Evolutionary conservation across 2,888 invertebrate species (phyloP).

Genomic region (Epsilonema sp.): DNA sequence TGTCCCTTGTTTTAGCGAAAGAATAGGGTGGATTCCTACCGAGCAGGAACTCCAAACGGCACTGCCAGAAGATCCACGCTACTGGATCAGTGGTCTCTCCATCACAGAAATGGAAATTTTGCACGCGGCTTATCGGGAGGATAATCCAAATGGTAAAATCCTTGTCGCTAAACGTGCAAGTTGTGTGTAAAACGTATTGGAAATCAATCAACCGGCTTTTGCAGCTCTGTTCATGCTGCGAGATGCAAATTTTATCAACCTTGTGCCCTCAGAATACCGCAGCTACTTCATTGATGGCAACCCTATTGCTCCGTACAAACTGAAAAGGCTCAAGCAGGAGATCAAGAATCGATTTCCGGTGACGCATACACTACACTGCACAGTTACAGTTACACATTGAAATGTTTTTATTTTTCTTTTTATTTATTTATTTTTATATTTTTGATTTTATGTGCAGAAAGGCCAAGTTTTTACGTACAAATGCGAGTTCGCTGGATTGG

Average conservation of each 20-base stretch:
- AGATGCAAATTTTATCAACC: background rate
- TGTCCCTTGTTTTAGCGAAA: background rate
- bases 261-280: background rate
- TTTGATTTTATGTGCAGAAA: background rate
- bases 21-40: background rate
- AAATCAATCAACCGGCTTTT: background rate
- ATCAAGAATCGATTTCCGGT: background rate
- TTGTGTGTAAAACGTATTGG: no score
- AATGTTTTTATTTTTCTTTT: background rate
- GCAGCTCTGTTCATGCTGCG: background rate
- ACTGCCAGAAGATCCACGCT: background rate
- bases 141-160: background rate
- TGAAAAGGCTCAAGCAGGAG: background rate
- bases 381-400: background rate
- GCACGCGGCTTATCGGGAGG: background rate
- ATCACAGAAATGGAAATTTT: background rate
- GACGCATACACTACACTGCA: background rate
- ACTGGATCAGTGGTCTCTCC: background rate
- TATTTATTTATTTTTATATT: background rate
- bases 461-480: background rate
- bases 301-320: background rate
- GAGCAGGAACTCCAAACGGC: background rate
- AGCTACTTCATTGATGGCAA: background rate
- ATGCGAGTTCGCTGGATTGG: background rate
- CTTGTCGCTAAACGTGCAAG: no score